phyloP scores from a whole-genome alignment of 2,888 invertebrate genomes.

The Idaea dimidiata region DNA sequence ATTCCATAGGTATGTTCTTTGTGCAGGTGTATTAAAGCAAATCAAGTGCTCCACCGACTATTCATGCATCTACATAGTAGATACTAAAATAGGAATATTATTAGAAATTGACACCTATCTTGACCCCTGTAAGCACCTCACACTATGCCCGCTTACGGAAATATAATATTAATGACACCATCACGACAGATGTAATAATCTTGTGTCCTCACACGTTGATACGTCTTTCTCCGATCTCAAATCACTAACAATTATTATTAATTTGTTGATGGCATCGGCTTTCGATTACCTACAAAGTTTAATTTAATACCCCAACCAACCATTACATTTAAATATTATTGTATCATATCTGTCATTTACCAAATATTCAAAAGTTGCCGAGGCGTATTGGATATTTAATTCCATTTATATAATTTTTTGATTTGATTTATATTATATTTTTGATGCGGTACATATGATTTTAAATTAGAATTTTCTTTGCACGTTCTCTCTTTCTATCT shows the following conservation, averaged over 20 bases:
- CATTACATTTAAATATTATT: slow-evolving; percentile 31
- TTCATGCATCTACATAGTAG: slow-evolving; percentile 54
- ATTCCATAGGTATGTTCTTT: not conserved
- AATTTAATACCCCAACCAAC: slow-evolving; percentile 36
- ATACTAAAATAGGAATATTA: slow-evolving; percentile 68
- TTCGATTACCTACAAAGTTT: slow-evolving; percentile 39
- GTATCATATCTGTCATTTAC: slow-evolving; percentile 31
- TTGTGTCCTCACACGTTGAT: slow-evolving; percentile 61
- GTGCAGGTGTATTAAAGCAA: not conserved
- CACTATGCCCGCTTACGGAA: slow-evolving; percentile 59
- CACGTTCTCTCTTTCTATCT: slow-evolving; percentile 6
- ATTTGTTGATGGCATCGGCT: slow-evolving; percentile 47
- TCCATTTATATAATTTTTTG: slow-evolving; percentile 17
- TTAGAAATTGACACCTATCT: slow-evolving; percentile 73
- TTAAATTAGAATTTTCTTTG: slow-evolving; percentile 7
- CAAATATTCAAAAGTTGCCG: slow-evolving; percentile 20
- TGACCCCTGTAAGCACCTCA: slow-evolving; percentile 41
- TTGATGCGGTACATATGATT: slow-evolving; percentile 13
- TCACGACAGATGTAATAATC: slow-evolving; percentile 68
- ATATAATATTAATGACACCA: slow-evolving; percentile 71
- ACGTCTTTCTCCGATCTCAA: slow-evolving; percentile 50
- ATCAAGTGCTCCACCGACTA: slow-evolving; percentile 17
- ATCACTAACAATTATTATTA: slow-evolving; percentile 61
- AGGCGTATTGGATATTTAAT: slow-evolving; percentile 24
- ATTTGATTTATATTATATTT: slow-evolving; percentile 21